A percentile compares a stretch with the other conserved stretches of the same genome.
Conservation (phyloP, 2,888 invertebrate genomes). For the Leuctra nigra region DNA sequence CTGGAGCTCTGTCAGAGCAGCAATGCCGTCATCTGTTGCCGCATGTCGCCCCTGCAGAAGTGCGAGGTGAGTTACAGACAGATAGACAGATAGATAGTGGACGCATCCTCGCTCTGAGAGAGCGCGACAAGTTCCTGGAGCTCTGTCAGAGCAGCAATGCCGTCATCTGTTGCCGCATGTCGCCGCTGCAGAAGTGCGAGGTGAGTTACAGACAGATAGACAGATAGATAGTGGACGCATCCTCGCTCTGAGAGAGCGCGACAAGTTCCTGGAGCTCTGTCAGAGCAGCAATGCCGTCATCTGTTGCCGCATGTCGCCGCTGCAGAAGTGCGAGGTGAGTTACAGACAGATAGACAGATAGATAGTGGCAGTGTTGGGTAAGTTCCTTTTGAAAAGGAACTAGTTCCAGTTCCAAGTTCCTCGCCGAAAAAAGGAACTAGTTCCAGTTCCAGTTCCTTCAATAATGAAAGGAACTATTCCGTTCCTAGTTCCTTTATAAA, state of each 20-base stretch:
- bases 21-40: constrained; percentile 81
- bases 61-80: constrained; percentile 56
- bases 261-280: constrained; percentile 60
- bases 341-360: too few species aligned
- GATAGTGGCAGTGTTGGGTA: too few species aligned
- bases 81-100: too few species aligned
- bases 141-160: constrained; percentile 67
- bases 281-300: constrained; percentile 71
- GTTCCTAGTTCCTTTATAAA: too few species aligned
- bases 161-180: constrained; percentile 85
- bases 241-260: constrained; percentile 56
- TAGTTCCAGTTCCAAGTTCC: too few species aligned
- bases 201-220: constrained; percentile 44
- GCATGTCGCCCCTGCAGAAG: constrained; percentile 86
- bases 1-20: constrained; percentile 63
- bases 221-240: too few species aligned
- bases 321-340: constrained; percentile 77
- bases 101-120: constrained; percentile 58
- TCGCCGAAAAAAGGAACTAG: too few species aligned
- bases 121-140: constrained; percentile 55
- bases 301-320: constrained; percentile 84
- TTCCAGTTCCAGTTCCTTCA: too few species aligned
- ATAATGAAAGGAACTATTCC: too few species aligned
- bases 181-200: constrained; percentile 85
- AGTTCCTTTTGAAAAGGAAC: too few species aligned